These are phyloP conservation scores for Eubasilissa splendida DNA, from an alignment of 2,888 invertebrate genomes.

Conservation along the genomic window DNA sequence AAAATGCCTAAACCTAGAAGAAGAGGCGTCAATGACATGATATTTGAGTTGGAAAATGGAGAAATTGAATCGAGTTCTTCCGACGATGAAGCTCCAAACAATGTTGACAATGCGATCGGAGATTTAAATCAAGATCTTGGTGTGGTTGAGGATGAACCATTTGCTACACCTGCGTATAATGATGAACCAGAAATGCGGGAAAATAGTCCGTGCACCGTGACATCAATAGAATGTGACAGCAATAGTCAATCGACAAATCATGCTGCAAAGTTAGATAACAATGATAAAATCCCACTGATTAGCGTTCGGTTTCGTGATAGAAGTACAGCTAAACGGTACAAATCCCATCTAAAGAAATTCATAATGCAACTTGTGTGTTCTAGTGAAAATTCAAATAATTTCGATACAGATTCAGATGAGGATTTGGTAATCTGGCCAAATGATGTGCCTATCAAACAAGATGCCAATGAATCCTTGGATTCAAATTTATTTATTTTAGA, in stretches of 20 bases:
- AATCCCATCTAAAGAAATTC: conserved; percentile 68
- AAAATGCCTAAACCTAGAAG: conserved; percentile 68
- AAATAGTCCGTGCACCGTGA: conserved; percentile 37
- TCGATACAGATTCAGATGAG: conserved; percentile 65
- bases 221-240: conserved; percentile 45
- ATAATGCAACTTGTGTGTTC: conserved; percentile 67
- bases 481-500: conserved; percentile 68
- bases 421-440: conserved; percentile 67
- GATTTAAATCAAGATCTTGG: not conserved
- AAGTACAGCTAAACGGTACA: conserved; percentile 67
- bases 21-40: conserved; percentile 68
- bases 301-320: conserved; percentile 69
- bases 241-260: conserved; percentile 63
- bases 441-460: conserved; percentile 67
- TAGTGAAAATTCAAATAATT: conserved; percentile 62
- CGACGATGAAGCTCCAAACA: conserved; percentile 33
- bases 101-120: not conserved
- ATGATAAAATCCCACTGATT: conserved; percentile 68
- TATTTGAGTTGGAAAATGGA: conserved; percentile 71
- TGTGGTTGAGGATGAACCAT: conserved; percentile 23
- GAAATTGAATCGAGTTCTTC: conserved; percentile 64
- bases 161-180: conserved; percentile 3
- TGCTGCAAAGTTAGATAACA: conserved; percentile 64
- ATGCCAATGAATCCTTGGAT: conserved; percentile 59
- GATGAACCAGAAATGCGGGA: conserved; percentile 19